A percentile compares a stretch with the other conserved stretches of the same genome.
Evolutionary conservation across 2,797 vertebrate species (phyloP).

Genomic region (Sternarchorhynchus goeldii): DNA sequence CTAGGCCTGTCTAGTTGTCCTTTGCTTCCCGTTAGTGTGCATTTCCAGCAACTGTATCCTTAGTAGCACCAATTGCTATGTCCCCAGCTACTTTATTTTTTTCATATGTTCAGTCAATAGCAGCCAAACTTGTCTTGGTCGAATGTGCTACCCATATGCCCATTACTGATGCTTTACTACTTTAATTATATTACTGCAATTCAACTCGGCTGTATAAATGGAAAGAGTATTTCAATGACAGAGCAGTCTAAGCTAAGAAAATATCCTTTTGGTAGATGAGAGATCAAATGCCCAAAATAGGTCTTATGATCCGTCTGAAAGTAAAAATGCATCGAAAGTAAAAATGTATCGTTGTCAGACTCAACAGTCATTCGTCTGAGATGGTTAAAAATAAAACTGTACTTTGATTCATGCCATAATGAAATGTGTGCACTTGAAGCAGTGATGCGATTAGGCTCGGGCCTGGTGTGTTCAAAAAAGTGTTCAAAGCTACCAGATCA

Average conservation of each 20-base stretch:
- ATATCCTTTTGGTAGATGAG: not conserved
- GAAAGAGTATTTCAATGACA: not conserved
- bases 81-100: not conserved
- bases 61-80: not conserved
- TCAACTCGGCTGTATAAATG: constrained; percentile 25
- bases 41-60: not conserved
- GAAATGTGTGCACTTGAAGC: no score
- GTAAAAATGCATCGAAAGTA: no score
- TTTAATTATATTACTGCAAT: constrained; percentile 47
- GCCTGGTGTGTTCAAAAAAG: no score
- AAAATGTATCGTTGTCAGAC: no score
- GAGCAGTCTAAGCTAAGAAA: constrained; percentile 20
- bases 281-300: not conserved
- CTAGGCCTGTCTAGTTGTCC: no score
- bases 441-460: no score
- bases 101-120: not conserved
- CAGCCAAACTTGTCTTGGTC: constrained; percentile 7
- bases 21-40: no score
- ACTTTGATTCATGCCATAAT: no score
- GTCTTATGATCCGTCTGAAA: no score
- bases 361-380: no score
- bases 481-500: no score
- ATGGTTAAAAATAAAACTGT: no score
- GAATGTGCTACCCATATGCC: constrained; percentile 6
- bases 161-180: constrained; percentile 21